These are phyloP conservation scores for Scaptodrosophila lebanonensis DNA, from an alignment of 1,140 invertebrate genomes.

Conservation along the genomic window DNA sequence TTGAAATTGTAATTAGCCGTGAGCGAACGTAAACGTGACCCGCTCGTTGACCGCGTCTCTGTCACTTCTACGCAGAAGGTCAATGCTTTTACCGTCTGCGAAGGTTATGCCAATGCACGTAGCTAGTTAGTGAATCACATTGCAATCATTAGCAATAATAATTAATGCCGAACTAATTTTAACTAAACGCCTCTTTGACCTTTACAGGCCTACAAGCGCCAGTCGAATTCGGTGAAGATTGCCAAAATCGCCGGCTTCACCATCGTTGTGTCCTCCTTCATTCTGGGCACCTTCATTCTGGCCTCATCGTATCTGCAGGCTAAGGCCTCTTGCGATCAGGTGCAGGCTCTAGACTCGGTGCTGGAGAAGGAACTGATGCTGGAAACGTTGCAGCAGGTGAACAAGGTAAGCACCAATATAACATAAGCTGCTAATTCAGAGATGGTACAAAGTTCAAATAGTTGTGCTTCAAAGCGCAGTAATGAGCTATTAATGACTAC, in stretches of 20 bases:
- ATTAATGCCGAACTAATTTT: neutral
- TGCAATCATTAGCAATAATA: neutral
- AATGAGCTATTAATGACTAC: too few species aligned
- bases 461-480: too few species aligned
- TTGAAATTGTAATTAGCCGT: too few species aligned
- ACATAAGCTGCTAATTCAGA: neutral
- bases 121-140: slow-evolving; percentile 5
- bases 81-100: slow-evolving; percentile 36
- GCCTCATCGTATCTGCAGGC: slow-evolving; percentile 89
- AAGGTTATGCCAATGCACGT: slow-evolving; percentile 51
- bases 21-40: too few species aligned
- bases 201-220: slow-evolving; percentile 85
- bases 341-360: slow-evolving; percentile 81
- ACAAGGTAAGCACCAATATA: slow-evolving; percentile 76
- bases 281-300: slow-evolving; percentile 87
- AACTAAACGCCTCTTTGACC: neutral
- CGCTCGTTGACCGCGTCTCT: too few species aligned
- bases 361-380: slow-evolving; percentile 82
- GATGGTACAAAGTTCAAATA: too few species aligned
- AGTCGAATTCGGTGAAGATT: slow-evolving; percentile 87
- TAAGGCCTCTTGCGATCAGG: slow-evolving; percentile 83
- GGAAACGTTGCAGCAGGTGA: slow-evolving; percentile 80
- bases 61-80: slow-evolving; percentile 13
- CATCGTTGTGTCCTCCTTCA: slow-evolving; percentile 85
- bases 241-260: slow-evolving; percentile 88